phyloP scores from a whole-genome alignment of 2,797 vertebrate species.

The Setipinna tenuifilis region DNA sequence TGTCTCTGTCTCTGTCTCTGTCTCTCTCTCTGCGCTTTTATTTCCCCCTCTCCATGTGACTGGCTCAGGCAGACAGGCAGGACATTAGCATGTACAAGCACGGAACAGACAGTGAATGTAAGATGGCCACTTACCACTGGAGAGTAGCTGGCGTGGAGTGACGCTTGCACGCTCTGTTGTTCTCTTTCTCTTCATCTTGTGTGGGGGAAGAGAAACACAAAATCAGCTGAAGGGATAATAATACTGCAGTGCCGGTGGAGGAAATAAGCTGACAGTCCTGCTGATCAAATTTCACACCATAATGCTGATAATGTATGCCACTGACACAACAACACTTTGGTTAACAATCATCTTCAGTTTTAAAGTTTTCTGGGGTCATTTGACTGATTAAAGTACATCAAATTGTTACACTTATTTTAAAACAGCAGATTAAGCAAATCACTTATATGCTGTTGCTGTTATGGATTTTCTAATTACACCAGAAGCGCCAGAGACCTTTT shows the following conservation, averaged over 20 bases:
- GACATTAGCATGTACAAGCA: conserved; percentile 10
- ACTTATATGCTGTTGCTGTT: background rate
- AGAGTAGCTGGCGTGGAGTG: conserved; percentile 98
- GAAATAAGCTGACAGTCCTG: background rate
- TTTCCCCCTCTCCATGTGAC: background rate
- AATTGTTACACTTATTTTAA: background rate
- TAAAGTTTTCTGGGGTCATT: background rate
- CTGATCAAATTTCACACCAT: background rate
- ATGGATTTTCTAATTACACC: background rate
- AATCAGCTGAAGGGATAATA: background rate
- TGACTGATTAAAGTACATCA: background rate
- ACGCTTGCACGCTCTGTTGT: conserved; percentile 95
- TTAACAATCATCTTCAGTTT: background rate
- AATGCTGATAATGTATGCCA: background rate
- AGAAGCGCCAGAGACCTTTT: too few species aligned
- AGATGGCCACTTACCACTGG: conserved; percentile 85
- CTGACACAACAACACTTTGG: background rate
- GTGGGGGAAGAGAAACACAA: conserved; percentile 50
- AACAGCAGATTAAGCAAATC: background rate
- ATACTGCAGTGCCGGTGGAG: background rate
- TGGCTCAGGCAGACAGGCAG: background rate
- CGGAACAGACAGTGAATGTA: conserved; percentile 15
- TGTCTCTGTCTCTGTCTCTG: background rate
- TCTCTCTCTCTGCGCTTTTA: too few species aligned
- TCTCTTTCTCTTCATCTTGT: conserved; percentile 98